These are phyloP conservation scores for Sminthurides bifidus DNA, from an alignment of 1,140 invertebrate species.

Conservation along the genomic window DNA sequence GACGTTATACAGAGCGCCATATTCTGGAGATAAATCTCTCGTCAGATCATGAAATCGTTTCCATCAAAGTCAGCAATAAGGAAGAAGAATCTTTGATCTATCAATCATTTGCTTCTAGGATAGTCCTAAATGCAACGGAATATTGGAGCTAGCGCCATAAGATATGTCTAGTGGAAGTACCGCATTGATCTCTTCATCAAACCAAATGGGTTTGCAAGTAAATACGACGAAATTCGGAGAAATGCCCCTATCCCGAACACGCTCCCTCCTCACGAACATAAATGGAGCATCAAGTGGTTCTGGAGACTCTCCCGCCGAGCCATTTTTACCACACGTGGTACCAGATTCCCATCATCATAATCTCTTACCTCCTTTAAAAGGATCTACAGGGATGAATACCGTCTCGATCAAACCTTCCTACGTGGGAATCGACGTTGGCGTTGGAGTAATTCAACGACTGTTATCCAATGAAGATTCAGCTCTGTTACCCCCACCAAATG, in stretches of 20 bases:
- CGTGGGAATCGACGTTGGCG: slow-evolving; percentile 24
- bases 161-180: slow-evolving; percentile 31
- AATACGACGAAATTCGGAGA: slow-evolving; percentile 24
- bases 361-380: slow-evolving; percentile 30
- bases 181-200: slow-evolving; percentile 21
- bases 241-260: slow-evolving; percentile 40
- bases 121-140: too few relatives aligned
- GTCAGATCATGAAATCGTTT: too few relatives aligned
- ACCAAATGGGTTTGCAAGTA: slow-evolving; percentile 17
- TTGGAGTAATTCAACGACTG: slow-evolving; percentile 26
- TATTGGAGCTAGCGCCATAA: not conserved
- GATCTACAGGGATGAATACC: slow-evolving; percentile 6
- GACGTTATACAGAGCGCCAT: too few relatives aligned
- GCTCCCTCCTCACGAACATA: slow-evolving; percentile 38
- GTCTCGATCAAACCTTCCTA: slow-evolving; percentile 18
- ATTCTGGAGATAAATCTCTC: too few relatives aligned
- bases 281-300: slow-evolving; percentile 31
- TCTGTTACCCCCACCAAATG: slow-evolving; percentile 1
- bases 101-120: not conserved
- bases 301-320: slow-evolving; percentile 15
- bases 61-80: too few relatives aligned
- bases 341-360: slow-evolving; percentile 27
- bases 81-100: too few relatives aligned
- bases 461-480: slow-evolving; percentile 16
- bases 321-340: slow-evolving; percentile 28